Conservation (phyloP, 1,140 invertebrate species). For the Caenorhabditis latens region DNA sequence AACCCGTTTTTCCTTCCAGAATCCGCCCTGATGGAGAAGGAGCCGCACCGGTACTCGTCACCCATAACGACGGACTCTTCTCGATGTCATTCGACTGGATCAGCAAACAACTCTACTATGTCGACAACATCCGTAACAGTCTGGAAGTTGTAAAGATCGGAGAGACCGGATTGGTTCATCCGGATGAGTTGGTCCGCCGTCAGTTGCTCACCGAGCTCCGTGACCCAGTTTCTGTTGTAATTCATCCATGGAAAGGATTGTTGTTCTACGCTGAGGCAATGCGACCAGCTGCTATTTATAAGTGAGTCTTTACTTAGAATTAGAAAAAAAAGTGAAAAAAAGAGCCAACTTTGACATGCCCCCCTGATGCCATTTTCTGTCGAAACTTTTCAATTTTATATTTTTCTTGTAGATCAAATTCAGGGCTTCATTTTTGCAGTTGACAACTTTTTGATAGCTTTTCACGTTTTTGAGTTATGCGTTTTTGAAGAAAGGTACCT, state of each 20-base stretch:
- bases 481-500: too few relatives aligned
- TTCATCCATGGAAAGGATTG: conserved; percentile 80
- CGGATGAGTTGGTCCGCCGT: conserved; percentile 75
- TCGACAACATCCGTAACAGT: conserved; percentile 94
- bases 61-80: conserved; percentile 96
- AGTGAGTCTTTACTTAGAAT: not conserved
- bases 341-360: not conserved
- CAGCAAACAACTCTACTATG: conserved; percentile 96
- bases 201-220: conserved; percentile 70
- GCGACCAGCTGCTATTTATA: conserved; percentile 91
- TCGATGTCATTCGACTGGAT: conserved; percentile 96
- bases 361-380: too few relatives aligned
- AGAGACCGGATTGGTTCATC: conserved; percentile 72
- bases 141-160: conserved; percentile 83
- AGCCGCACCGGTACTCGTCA: conserved; percentile 90
- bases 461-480: too few relatives aligned
- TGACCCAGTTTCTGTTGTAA: conserved; percentile 76
- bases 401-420: too few relatives aligned
- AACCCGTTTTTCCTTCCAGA: too few relatives aligned
- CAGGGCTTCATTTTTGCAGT: too few relatives aligned
- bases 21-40: conserved; percentile 79
- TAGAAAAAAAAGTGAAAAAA: too few relatives aligned
- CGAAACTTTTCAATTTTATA: too few relatives aligned
- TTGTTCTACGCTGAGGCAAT: conserved; percentile 96
- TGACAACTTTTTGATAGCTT: too few relatives aligned